A percentile compares a stretch with the other conserved stretches of the same genome.
phyloP scores from a whole-genome alignment of 2,888 invertebrate genomes.

The Galerucella pusilla region DNA sequence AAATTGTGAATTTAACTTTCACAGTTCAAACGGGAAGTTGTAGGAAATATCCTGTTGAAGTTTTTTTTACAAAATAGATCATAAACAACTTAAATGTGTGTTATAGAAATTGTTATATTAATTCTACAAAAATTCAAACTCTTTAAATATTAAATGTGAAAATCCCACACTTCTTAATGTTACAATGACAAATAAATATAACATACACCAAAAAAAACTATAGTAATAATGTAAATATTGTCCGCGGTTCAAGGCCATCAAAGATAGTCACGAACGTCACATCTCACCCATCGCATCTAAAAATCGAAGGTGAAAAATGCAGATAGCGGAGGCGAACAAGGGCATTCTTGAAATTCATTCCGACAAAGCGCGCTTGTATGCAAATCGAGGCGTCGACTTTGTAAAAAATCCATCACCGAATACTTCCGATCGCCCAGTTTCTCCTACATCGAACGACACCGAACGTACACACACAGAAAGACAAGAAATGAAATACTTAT shows the following conservation, averaged over 20 bases:
- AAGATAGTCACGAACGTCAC: constrained; percentile 27
- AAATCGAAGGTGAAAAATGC: constrained; percentile 46
- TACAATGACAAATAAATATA: neutral
- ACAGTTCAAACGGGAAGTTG: too few relatives aligned
- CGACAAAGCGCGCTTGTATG: constrained; percentile 58
- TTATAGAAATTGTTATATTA: too few relatives aligned
- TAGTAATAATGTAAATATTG: constrained; percentile 19
- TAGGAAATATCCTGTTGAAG: too few relatives aligned
- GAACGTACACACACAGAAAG: constrained; percentile 60
- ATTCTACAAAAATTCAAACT: too few relatives aligned
- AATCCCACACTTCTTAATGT: neutral
- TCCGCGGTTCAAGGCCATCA: constrained; percentile 19
- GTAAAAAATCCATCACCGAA: constrained; percentile 57
- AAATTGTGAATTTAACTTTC: too few relatives aligned
- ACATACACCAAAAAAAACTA: neutral
- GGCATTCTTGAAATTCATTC: constrained; percentile 54
- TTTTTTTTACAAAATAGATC: too few relatives aligned
- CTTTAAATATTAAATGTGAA: neutral
- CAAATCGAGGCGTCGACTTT: constrained; percentile 54
- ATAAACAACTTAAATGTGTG: too few relatives aligned
- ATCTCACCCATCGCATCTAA: constrained; percentile 32
- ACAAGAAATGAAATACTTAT: constrained; percentile 65
- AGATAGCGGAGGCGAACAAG: constrained; percentile 46
- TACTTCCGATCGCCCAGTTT: constrained; percentile 57
- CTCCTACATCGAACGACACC: constrained; percentile 55